Conservation (phyloP, 2,797 vertebrate species). For the Siniperca scherzeri region DNA sequence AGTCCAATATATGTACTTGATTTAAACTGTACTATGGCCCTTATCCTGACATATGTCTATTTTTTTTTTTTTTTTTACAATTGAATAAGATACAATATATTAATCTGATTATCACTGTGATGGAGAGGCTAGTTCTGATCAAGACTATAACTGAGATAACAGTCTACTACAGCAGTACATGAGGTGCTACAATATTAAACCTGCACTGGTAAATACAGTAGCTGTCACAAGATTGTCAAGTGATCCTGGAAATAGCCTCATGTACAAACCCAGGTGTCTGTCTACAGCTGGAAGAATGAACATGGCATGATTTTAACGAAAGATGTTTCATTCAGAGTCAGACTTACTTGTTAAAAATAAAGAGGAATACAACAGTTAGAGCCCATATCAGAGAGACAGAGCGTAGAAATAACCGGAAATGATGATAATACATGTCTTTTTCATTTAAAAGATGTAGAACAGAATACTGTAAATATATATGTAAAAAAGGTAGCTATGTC, state of each 20-base stretch:
- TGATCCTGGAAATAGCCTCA: background rate
- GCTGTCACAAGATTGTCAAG: background rate
- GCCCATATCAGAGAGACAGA: background rate
- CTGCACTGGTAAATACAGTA: background rate
- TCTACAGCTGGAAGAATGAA: slow-evolving; percentile 17
- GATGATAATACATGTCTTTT: background rate
- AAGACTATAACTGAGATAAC: too few relatives aligned
- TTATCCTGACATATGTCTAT: background rate
- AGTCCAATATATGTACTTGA: background rate
- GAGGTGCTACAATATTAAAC: background rate
- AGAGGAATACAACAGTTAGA: background rate
- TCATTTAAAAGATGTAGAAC: background rate
- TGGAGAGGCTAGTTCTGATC: background rate
- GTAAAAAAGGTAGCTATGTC: background rate
- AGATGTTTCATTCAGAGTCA: background rate
- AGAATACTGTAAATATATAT: background rate
- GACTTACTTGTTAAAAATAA: background rate
- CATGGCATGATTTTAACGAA: background rate
- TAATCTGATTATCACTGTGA: background rate
- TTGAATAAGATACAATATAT: background rate
- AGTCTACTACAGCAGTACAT: too few relatives aligned
- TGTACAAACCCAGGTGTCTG: background rate
- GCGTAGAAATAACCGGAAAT: background rate
- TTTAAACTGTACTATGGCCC: background rate
- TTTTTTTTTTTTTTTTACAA: background rate